Percentiles rank a stretch among this genome's conserved stretches.
phyloP scores from a whole-genome alignment of 2,113 vertebrate genomes.

The Cebus imitator region DNA sequence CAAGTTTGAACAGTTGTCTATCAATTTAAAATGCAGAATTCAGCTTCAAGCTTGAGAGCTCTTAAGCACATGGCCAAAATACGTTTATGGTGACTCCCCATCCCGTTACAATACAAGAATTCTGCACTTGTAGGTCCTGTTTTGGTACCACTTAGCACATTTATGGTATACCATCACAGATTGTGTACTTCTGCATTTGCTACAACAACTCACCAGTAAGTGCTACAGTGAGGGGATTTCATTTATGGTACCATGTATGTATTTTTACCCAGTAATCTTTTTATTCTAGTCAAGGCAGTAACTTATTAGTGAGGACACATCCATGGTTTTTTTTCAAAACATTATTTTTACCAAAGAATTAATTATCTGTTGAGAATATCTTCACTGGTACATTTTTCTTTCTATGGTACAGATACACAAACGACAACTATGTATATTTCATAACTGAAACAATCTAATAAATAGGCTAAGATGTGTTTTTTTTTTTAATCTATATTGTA shows the following conservation, averaged over 20 bases:
- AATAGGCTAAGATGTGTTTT: not conserved
- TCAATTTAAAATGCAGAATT: conserved; percentile 1
- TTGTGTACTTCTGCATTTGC: not conserved
- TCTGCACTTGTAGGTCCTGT: not conserved
- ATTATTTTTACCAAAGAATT: not conserved
- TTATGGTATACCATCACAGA: not conserved
- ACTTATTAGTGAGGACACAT: not conserved
- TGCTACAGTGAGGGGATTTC: not conserved
- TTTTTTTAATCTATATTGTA: not conserved
- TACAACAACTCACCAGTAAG: not conserved
- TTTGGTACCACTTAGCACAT: not conserved
- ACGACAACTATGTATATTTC: not conserved
- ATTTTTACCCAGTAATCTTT: not conserved
- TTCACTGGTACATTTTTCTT: not conserved
- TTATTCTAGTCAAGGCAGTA: not conserved
- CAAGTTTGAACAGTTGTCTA: not conserved
- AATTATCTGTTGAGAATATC: not conserved
- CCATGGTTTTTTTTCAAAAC: not conserved
- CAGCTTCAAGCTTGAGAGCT: not conserved
- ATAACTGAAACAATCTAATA: not conserved
- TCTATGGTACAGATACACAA: not conserved
- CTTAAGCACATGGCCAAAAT: not conserved
- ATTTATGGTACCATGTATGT: not conserved
- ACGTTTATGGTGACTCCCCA: not conserved
- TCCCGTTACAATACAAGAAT: conserved; percentile 30